Conservation (phyloP, 2,113 vertebrate genomes). For the Brevimyrus niger region DNA sequence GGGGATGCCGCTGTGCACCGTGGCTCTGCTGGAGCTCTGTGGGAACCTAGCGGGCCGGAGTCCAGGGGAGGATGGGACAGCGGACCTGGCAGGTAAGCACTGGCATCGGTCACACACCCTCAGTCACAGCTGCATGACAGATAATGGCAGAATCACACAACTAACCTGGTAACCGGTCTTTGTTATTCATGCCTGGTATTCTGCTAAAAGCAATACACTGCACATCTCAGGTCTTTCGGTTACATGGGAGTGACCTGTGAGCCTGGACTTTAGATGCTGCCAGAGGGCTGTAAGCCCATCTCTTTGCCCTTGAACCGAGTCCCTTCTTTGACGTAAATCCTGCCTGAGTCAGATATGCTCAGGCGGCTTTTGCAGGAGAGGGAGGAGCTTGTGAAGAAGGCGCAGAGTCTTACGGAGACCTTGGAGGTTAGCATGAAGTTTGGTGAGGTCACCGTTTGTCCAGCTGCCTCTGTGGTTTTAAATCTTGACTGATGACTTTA, state of each 20-base stretch:
- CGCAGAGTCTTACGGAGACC: constrained; percentile 46
- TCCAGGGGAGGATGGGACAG: constrained; percentile 35
- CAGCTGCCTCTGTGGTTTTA: neutral
- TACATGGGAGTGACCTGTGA: neutral
- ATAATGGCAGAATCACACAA: neutral
- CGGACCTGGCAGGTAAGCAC: constrained; percentile 49
- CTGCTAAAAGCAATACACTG: neutral
- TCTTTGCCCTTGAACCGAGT: neutral
- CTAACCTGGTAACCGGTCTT: neutral
- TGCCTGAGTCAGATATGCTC: constrained; percentile 49
- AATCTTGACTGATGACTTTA: neutral
- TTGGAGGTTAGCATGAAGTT: constrained; percentile 45
- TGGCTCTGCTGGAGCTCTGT: constrained; percentile 53
- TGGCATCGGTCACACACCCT: too few species aligned
- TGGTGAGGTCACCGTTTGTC: neutral
- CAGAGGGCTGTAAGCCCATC: neutral
- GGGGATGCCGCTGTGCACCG: constrained; percentile 44
- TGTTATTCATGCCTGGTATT: neutral
- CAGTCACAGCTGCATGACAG: neutral
- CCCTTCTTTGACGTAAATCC: neutral
- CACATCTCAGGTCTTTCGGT: neutral
- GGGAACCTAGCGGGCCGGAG: constrained; percentile 38
- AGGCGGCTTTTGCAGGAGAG: constrained; percentile 46
- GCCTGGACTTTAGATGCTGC: neutral
- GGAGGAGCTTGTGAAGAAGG: constrained; percentile 50